Conservation (phyloP, 2,888 invertebrate genomes). For the Spisula subtruncata region DNA sequence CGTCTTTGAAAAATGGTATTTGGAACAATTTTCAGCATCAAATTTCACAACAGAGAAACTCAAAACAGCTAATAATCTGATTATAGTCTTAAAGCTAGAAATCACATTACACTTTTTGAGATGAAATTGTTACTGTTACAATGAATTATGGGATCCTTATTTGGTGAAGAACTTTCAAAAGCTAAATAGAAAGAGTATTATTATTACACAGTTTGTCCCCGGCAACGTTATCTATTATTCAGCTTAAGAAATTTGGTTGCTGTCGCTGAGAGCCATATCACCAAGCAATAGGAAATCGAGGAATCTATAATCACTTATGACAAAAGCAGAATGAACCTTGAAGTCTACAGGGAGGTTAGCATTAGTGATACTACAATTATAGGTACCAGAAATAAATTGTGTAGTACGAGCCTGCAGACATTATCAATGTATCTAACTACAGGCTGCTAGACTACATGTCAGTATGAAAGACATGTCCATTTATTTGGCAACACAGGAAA, state of each 20-base stretch:
- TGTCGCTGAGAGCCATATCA: neutral
- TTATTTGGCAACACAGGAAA: neutral
- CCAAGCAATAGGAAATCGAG: conserved; percentile 4
- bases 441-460: neutral
- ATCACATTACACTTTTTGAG: neutral
- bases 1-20: neutral
- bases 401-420: neutral
- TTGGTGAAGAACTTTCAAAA: neutral
- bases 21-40: neutral
- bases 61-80: neutral
- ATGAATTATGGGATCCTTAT: neutral
- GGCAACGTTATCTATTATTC: conserved; percentile 4
- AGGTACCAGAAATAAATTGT: neutral
- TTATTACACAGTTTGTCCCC: neutral
- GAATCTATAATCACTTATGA: conserved; percentile 9
- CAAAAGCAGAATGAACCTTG: conserved; percentile 7
- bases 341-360: neutral
- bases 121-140: neutral
- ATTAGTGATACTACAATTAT: neutral
- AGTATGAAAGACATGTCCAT: neutral
- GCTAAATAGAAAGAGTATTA: neutral
- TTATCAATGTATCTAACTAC: conserved; percentile 1
- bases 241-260: neutral
- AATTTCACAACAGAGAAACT: neutral
- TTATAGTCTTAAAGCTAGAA: conserved; percentile 5